A percentile compares a stretch with the other conserved stretches of the same genome.
Conservation (phyloP, 2,888 invertebrate species). For the Lepidocyrtinus sp. region DNA sequence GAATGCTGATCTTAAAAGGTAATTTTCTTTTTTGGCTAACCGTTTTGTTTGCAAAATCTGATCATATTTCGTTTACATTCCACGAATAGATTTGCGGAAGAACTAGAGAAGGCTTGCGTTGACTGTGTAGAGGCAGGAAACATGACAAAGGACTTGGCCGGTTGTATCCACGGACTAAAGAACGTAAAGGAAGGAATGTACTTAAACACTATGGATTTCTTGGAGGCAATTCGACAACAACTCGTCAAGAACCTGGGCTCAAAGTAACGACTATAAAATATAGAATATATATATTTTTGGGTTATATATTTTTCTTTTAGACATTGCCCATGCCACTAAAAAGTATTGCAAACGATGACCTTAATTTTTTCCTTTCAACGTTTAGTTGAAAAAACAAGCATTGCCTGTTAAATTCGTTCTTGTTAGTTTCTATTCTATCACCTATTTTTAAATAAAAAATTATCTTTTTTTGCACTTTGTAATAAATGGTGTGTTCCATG, state of each 20-base stretch:
- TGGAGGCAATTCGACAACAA: slow-evolving; percentile 84
- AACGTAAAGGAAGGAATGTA: slow-evolving; percentile 88
- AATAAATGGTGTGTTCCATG: too few relatives aligned
- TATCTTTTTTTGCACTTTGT: too few relatives aligned
- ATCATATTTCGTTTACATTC: too few relatives aligned
- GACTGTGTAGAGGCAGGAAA: slow-evolving; percentile 87
- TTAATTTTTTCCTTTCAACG: too few relatives aligned
- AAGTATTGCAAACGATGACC: too few relatives aligned
- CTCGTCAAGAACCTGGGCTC: slow-evolving; percentile 76
- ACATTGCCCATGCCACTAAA: too few relatives aligned
- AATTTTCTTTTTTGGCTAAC: slow-evolving; percentile 38
- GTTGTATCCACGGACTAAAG: slow-evolving; percentile 86
- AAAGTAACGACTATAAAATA: too few relatives aligned
- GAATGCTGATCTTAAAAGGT: slow-evolving; percentile 81
- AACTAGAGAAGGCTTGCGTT: slow-evolving; percentile 86
- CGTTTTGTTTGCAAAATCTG: too few relatives aligned
- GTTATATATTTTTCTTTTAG: neutral
- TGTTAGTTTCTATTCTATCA: too few relatives aligned
- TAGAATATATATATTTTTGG: slow-evolving; percentile 4
- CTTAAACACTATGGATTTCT: slow-evolving; percentile 88
- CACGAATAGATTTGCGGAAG: slow-evolving; percentile 78
- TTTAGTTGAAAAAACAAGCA: too few relatives aligned
- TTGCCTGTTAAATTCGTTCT: too few relatives aligned
- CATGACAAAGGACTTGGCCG: slow-evolving; percentile 74
- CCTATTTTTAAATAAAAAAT: too few relatives aligned